Base-by-base conservation (phyloP, 1,140 invertebrate genomes). In the Drosophila lacertosa region DNA sequence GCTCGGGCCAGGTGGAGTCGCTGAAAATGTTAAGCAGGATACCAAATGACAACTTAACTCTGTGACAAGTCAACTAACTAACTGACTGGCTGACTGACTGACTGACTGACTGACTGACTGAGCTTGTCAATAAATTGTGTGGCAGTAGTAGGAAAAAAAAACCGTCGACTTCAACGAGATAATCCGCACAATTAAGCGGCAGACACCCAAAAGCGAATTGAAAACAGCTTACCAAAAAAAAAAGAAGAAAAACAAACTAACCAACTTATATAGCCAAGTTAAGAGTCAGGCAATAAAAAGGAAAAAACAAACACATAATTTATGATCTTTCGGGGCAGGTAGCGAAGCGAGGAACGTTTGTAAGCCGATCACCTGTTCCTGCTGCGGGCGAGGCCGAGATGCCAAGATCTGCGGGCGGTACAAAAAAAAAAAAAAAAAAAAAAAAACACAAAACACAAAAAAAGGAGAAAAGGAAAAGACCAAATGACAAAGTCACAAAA, bases 331-430 rank as follows among this genome's bases (percentile, higher is more conserved):
- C 33, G 44, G 55, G 51, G 70, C 80, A 86, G 81, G 80, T 78
- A 88, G 82, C 59, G 37, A 71, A 88, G 82, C 59, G 37, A 71
- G 82, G 58, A 78, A 57, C 64, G 80, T 83, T 83, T 76, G 69
- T 84, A 76, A 84, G 86, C 64, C 66, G 82, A 88, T 88, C 82
- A 88, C 82, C 82, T 88, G 82, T 88, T 88, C 60, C 0, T 15
- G 33, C 58, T 54, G 62, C 10, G 32, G 37, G 18, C 3, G 10
- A 7, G 20, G 45, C 29, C n/a, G 18, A 26, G n/a, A n/a, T n/a
- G 26, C 26, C 4, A 10, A 48, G 55, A 39, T 54, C 65, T 62
- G 65, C 57, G 65, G 65, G 65, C 58, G 63, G 53, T 47, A 48
- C n/a, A 15, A 15, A 32, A 13, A 24, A n/a, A 26, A n/a, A 20